Percentiles rank a stretch among this genome's conserved stretches.
phyloP scores from a whole-genome alignment of 2,113 vertebrate genomes.

The Cyanoramphus novaezelandiae region DNA sequence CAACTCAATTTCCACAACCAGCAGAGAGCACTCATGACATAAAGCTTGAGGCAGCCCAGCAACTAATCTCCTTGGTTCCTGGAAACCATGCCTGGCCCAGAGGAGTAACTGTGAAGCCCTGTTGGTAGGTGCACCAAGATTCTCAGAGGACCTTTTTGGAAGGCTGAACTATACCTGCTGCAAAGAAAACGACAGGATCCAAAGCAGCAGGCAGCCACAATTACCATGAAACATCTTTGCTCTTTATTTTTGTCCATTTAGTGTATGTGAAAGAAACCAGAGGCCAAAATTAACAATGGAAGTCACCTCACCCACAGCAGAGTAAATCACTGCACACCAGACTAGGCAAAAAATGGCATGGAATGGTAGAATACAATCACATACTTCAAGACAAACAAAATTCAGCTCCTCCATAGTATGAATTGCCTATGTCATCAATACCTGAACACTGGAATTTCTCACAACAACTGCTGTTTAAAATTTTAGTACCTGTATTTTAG shows the following conservation, averaged over 20 bases:
- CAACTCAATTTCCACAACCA: rapidly evolving
- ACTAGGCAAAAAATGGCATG: not conserved
- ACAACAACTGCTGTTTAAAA: not conserved
- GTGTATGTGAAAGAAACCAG: not conserved
- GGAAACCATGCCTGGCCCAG: not conserved
- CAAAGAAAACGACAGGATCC: not conserved
- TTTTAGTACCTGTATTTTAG: not conserved
- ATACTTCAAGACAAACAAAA: not conserved
- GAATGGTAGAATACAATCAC: not conserved
- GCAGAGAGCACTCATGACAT: not conserved
- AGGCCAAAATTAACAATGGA: not conserved
- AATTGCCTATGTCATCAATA: not conserved
- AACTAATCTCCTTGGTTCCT: not conserved
- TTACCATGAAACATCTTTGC: not conserved
- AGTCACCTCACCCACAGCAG: not conserved
- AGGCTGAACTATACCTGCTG: not conserved
- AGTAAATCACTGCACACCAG: not conserved
- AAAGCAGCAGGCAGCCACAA: not conserved
- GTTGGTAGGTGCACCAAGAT: not conserved
- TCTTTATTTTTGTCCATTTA: not conserved
- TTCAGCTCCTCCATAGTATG: not conserved
- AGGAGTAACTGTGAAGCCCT: not conserved
- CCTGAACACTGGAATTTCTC: not conserved
- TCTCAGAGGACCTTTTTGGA: not conserved
- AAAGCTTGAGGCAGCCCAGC: not conserved